These are phyloP conservation scores for Ashinkailepas kermadecensis DNA, from an alignment of 2,888 invertebrate genomes.

Conservation along the genomic window DNA sequence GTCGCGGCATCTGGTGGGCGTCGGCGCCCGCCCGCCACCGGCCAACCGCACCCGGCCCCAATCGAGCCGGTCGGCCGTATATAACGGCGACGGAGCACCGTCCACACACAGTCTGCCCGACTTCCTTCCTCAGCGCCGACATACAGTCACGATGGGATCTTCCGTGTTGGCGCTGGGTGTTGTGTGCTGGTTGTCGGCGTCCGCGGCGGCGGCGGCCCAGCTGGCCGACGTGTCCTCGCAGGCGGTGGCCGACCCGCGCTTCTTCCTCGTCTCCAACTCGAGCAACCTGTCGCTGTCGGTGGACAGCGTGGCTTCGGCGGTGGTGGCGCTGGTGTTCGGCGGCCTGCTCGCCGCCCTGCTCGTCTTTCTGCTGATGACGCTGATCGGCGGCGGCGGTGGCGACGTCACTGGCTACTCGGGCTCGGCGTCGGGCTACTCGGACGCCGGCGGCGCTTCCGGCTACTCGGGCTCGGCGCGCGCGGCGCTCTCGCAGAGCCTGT, in stretches of 20 bases:
- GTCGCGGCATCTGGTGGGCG: too few species aligned
- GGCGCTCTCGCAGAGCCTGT: not conserved
- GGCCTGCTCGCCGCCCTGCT: not conserved
- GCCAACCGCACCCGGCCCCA: too few species aligned
- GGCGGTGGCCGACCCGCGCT: not conserved
- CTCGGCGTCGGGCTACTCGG: not conserved
- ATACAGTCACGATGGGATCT: too few species aligned
- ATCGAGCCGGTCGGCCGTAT: too few species aligned
- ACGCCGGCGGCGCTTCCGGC: not conserved
- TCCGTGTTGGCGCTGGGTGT: too few species aligned
- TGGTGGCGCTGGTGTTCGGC: not conserved
- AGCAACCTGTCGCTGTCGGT: not conserved
- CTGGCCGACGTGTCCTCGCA: too few species aligned
- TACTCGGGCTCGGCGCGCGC: not conserved
- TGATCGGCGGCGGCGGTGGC: not conserved
- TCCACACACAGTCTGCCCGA: too few species aligned
- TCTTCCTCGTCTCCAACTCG: not conserved
- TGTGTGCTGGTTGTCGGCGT: too few species aligned
- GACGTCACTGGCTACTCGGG: not conserved
- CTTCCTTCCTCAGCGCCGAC: too few species aligned
- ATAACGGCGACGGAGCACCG: too few species aligned
- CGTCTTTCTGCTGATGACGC: not conserved
- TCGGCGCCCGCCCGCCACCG: too few species aligned
- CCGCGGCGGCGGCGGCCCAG: not conserved
- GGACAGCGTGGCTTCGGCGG: not conserved